Percentiles rank a stretch among this genome's conserved stretches.
Evolutionary conservation across 2,888 invertebrate genomes (phyloP).

Genomic region (Diplolepis rosae): DNA sequence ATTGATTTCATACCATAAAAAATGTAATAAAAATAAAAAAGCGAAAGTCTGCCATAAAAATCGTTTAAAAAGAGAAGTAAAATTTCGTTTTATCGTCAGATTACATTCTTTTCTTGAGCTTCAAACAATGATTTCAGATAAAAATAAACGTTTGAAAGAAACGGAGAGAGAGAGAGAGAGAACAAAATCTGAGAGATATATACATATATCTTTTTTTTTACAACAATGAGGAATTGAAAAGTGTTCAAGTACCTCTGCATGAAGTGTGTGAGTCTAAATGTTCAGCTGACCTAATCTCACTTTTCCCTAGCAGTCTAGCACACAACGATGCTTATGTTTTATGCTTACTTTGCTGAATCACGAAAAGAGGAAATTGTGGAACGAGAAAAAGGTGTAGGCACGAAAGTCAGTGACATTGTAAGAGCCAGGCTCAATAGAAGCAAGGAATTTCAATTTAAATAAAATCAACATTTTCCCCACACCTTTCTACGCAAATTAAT

Average conservation of each 20-base stretch:
- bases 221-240: slow-evolving; percentile 4
- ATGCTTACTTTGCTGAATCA: slow-evolving; percentile 51
- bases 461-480: slow-evolving; percentile 22
- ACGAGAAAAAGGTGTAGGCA: slow-evolving; percentile 13
- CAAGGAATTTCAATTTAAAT: slow-evolving; percentile 29
- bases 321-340: slow-evolving; percentile 45
- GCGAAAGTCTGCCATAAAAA: no score
- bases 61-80: no score
- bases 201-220: no score
- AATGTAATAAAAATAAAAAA: no score
- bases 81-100: no score
- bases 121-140: no score
- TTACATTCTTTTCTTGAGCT: no score
- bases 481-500: slow-evolving; percentile 4
- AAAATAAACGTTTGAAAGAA: no score
- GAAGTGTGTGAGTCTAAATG: slow-evolving; percentile 15
- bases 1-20: no score
- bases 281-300: slow-evolving; percentile 30
- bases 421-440: slow-evolving; percentile 24
- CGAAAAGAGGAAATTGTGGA: slow-evolving; percentile 27
- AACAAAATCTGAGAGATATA: background rate
- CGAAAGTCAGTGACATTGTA: slow-evolving; percentile 30
- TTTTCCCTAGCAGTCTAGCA: slow-evolving; percentile 10
- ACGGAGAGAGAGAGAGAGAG: background rate
- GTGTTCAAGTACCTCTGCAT: background rate